Conservation (phyloP, 30 jellyfish, hydroid and myxozoan genomes). For the Mastigias papua region DNA sequence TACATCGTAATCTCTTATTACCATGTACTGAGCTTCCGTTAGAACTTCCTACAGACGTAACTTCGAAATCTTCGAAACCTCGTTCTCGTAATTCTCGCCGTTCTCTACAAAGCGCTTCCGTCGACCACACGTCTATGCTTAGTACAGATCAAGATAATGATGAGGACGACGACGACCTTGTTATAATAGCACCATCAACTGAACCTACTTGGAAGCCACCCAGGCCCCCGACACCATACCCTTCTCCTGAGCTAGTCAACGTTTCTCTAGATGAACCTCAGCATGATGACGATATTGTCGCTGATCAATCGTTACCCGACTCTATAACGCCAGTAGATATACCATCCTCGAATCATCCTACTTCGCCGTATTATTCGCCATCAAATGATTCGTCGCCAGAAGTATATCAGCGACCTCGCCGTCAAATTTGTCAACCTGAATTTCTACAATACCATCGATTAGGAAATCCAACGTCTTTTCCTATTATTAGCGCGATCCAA, state of each 20-base stretch:
- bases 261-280: background rate
- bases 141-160: background rate
- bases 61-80: background rate
- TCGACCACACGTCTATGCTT: background rate
- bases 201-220: background rate
- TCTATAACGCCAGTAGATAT: background rate
- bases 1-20: background rate
- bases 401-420: background rate
- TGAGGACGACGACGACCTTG: background rate
- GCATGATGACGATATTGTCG: background rate
- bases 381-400: background rate
- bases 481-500: background rate
- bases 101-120: background rate
- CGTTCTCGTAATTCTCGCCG: background rate
- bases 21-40: too few relatives aligned
- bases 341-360: background rate
- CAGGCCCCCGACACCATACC: background rate
- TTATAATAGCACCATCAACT: background rate
- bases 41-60: constrained; percentile 3
- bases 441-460: background rate
- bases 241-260: background rate
- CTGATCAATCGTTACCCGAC: background rate
- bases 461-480: background rate
- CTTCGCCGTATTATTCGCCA: background rate
- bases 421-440: background rate